Conservation (phyloP, 1,140 invertebrate species). For the Zaprionus lachaisei region DNA sequence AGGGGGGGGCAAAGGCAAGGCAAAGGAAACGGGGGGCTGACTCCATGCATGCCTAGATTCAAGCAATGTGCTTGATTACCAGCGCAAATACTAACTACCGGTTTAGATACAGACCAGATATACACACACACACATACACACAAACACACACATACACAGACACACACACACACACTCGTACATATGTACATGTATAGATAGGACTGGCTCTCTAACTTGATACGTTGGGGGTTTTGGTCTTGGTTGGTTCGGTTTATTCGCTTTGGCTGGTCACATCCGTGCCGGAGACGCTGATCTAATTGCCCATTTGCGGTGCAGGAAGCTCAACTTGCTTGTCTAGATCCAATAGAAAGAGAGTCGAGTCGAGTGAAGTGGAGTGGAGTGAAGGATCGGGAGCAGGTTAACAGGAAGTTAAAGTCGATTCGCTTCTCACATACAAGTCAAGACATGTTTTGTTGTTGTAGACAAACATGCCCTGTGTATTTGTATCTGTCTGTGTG, state of each 20-base stretch:
- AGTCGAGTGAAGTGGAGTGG: background rate
- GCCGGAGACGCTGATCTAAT: constrained; percentile 64
- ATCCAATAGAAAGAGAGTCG: constrained; percentile 54
- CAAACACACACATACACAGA: background rate
- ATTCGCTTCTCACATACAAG: background rate
- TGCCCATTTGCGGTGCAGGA: constrained; percentile 69
- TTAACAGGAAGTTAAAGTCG: constrained; percentile 36
- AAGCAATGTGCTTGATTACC: constrained; percentile 78
- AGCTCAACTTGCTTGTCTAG: constrained; percentile 58
- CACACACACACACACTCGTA: constrained; percentile 1
- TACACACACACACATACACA: constrained; percentile 22
- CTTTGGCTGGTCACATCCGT: constrained; percentile 47
- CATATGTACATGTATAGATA: background rate
- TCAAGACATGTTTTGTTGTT: constrained; percentile 26
- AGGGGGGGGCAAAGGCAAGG: constrained; percentile 6
- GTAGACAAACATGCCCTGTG: constrained; percentile 36
- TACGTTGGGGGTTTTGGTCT: background rate
- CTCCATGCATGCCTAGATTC: constrained; percentile 78
- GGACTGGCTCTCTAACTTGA: background rate
- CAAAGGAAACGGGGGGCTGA: constrained; percentile 29
- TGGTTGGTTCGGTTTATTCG: constrained; percentile 8
- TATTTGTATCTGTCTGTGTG: constrained; percentile 38
- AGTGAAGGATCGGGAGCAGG: constrained; percentile 7
- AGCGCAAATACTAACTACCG: constrained; percentile 82
- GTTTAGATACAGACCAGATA: constrained; percentile 75